Evolutionary conservation across 2,113 vertebrate species (phyloP).

Genomic region (Hippocampus barbouri): DNA sequence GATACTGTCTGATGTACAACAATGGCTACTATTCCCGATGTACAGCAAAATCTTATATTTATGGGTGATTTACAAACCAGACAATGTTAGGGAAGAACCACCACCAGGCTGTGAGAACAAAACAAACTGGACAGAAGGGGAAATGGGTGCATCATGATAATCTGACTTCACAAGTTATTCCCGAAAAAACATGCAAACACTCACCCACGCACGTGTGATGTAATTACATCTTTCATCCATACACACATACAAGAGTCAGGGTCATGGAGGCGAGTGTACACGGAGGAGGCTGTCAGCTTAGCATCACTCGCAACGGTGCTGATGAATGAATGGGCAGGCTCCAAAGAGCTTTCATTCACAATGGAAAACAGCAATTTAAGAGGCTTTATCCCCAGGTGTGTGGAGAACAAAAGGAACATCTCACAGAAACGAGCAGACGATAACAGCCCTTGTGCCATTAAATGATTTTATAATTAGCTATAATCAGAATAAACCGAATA

Average conservation of each 20-base stretch:
- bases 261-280: constrained; percentile 23
- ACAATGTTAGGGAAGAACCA: background rate
- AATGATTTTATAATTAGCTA: constrained; percentile 37
- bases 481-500: constrained; percentile 24
- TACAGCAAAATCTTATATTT: background rate
- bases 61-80: no score
- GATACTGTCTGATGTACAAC: background rate
- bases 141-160: constrained; percentile 1
- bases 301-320: constrained; percentile 23
- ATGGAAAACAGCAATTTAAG: constrained; percentile 51
- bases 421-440: background rate
- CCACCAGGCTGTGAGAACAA: constrained; percentile 2
- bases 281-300: constrained; percentile 37
- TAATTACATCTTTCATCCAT: constrained; percentile 12
- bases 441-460: constrained; percentile 4
- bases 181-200: background rate
- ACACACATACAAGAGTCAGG: constrained; percentile 14
- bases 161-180: constrained; percentile 21
- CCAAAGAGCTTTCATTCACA: constrained; percentile 62
- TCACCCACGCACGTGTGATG: constrained; percentile 4
- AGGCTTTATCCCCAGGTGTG: constrained; percentile 42
- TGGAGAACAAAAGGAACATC: constrained; percentile 2
- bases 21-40: background rate
- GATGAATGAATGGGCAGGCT: constrained; percentile 64
- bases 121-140: constrained; percentile 18